Evolutionary conservation across 1,140 invertebrate species (phyloP).

Genomic region (Trypoxylus dichotomus): DNA sequence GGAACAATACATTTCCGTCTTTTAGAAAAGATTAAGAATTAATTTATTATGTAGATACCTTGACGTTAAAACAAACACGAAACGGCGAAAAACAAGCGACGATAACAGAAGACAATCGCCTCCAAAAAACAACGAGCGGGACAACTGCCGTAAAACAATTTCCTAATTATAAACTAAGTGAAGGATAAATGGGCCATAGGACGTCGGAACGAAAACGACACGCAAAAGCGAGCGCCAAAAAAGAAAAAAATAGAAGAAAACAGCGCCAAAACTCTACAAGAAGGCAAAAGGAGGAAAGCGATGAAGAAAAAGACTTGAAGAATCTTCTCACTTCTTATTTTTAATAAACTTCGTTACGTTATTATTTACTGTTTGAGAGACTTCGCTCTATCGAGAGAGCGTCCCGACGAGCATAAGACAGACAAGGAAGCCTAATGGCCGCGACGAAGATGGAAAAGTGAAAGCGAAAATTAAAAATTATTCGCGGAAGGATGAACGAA

Average conservation of each 20-base stretch:
- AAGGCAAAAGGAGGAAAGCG: not conserved
- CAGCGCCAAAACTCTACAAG: not conserved
- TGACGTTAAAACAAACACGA: not conserved
- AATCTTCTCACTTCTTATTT: conserved; percentile 22
- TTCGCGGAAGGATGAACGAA: conserved; percentile 26
- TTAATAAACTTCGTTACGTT: conserved; percentile 30
- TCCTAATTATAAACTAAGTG: conserved; percentile 18
- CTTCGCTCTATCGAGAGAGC: not conserved
- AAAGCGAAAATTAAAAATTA: conserved; percentile 30
- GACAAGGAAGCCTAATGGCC: not conserved
- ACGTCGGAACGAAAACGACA: not conserved
- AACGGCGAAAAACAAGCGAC: not conserved
- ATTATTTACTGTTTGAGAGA: conserved; percentile 25
- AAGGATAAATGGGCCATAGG: not conserved
- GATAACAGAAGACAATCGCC: conserved; percentile 17
- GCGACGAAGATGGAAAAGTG: not conserved
- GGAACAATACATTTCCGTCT: not conserved
- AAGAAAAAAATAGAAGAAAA: not conserved
- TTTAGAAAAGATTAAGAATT: not conserved
- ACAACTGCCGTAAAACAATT: conserved; percentile 17
- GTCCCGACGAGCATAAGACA: not conserved
- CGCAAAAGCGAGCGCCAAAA: not conserved
- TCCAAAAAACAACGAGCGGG: not conserved
- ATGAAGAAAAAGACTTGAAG: not conserved
- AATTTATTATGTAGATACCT: not conserved